These are phyloP conservation scores for Aurelia sp. DNA, from an alignment of 30 jellyfish, hydroid and myxozoan species.

Conservation along the genomic window DNA sequence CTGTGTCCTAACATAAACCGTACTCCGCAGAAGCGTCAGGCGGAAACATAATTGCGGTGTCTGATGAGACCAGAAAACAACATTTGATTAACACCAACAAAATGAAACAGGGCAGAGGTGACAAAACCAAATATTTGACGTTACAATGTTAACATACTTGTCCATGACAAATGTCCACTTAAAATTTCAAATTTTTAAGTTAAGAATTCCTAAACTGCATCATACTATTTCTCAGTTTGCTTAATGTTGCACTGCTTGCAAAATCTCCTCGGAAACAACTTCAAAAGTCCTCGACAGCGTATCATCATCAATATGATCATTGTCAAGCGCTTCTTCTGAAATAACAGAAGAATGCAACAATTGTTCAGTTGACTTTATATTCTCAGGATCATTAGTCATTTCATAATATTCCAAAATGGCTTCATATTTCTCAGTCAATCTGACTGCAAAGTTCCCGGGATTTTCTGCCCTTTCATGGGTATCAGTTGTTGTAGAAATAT, in stretches of 20 bases:
- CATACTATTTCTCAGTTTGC: neutral
- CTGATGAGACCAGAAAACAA: no score
- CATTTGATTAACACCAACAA: no score
- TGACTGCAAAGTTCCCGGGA: slow-evolving; percentile 16
- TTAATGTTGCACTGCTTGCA: neutral
- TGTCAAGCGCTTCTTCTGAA: neutral
- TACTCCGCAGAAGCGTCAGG: no score
- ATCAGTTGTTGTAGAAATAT: neutral
- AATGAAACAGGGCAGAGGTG: no score
- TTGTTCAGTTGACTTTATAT: neutral
- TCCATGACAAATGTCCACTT: no score
- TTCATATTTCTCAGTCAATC: slow-evolving; percentile 44
- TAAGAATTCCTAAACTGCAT: neutral
- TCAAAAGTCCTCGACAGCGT: neutral
- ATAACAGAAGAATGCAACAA: neutral
- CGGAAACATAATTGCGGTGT: no score
- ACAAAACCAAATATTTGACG: no score
- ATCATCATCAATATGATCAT: neutral
- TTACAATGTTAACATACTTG: no score
- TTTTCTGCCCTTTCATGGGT: neutral
- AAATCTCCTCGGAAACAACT: neutral
- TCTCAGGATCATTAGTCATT: slow-evolving; percentile 44
- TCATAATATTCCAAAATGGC: slow-evolving; percentile 35
- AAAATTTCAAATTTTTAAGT: no score
- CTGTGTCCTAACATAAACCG: no score